These are phyloP conservation scores for Tyto alba DNA, from an alignment of 2,113 vertebrate genomes.

Conservation along the genomic window DNA sequence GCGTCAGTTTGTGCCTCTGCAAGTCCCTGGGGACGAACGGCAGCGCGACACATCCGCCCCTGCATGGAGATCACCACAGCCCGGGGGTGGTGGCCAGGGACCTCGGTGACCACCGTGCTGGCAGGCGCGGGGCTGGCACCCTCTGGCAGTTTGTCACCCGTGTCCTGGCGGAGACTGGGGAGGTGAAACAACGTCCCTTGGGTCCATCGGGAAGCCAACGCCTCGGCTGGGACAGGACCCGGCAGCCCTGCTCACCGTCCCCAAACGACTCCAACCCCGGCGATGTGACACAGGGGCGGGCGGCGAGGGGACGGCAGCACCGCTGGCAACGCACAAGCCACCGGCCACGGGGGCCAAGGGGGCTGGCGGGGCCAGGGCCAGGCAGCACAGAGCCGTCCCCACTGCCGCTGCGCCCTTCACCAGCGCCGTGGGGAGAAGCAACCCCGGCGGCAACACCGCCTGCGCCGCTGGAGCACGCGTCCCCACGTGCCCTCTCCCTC, in stretches of 20 bases:
- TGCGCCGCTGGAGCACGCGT: rapidly evolving
- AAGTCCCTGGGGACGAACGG: not conserved
- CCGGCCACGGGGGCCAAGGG: not conserved
- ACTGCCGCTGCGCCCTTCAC: rapidly evolving
- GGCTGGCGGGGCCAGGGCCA: not conserved
- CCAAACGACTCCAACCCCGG: not conserved
- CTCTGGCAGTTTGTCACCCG: not conserved
- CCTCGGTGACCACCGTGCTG: rapidly evolving
- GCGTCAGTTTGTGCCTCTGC: not conserved
- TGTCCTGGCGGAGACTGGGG: not conserved
- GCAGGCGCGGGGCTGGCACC: not conserved
- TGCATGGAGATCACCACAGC: rapidly evolving
- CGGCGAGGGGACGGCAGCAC: not conserved
- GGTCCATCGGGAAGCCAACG: not conserved
- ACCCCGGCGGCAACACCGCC: rapidly evolving
- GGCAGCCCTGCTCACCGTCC: not conserved
- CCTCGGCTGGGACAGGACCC: not conserved
- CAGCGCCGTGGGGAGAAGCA: not conserved
- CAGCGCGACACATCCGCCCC: not conserved
- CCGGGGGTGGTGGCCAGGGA: rapidly evolving
- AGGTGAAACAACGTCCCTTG: not conserved
- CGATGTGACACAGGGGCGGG: not conserved
- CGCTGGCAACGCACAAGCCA: no score
- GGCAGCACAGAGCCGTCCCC: not conserved
- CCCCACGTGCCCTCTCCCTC: not conserved